A percentile compares a stretch with the other conserved stretches of the same genome.
Evolutionary conservation across 2,797 vertebrate species (phyloP).

Genomic region (Siniperca obscura): DNA sequence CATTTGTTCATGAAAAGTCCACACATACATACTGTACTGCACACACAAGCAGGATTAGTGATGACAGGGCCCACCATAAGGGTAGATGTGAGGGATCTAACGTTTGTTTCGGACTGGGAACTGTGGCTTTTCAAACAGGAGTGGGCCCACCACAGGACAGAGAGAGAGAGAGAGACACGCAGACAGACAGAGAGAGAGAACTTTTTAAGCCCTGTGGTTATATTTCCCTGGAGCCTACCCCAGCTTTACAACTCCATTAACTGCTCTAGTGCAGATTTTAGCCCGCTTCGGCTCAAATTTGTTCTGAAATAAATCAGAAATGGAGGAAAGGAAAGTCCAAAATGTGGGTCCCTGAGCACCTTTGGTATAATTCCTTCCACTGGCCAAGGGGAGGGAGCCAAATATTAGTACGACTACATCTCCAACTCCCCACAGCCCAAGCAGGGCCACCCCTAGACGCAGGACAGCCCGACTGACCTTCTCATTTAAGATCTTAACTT

Average conservation of each 20-base stretch:
- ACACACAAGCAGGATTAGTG: conserved; percentile 36
- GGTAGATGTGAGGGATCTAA: conserved; percentile 36
- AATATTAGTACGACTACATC: conserved; percentile 72
- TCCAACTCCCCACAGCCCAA: conserved; percentile 46
- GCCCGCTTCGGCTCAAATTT: conserved; percentile 77
- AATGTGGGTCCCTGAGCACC: conserved; percentile 72
- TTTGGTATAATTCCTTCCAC: conserved; percentile 72
- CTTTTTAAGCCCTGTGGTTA: conserved; percentile 73
- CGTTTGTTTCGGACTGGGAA: conserved; percentile 37
- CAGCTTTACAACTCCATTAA: conserved; percentile 83
- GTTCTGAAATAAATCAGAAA: conserved; percentile 84
- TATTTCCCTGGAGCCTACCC: conserved; percentile 80
- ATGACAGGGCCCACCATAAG: conserved; percentile 63
- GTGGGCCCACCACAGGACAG: conserved; percentile 55
- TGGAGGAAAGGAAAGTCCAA: conserved; percentile 66
- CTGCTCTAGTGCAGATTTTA: conserved; percentile 79
- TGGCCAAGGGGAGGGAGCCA: conserved; percentile 65
- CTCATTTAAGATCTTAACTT: conserved; percentile 73
- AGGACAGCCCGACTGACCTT: conserved; percentile 75
- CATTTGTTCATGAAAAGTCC: conserved; percentile 1
- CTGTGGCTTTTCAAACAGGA: conserved; percentile 57
- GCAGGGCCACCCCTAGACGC: conserved; percentile 65
- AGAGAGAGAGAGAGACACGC: conserved; percentile 39
- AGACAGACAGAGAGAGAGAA: conserved; percentile 49
- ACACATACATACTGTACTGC: conserved; percentile 7